phyloP scores from a whole-genome alignment of 1,140 invertebrate species.

The Caerostris darwini region DNA sequence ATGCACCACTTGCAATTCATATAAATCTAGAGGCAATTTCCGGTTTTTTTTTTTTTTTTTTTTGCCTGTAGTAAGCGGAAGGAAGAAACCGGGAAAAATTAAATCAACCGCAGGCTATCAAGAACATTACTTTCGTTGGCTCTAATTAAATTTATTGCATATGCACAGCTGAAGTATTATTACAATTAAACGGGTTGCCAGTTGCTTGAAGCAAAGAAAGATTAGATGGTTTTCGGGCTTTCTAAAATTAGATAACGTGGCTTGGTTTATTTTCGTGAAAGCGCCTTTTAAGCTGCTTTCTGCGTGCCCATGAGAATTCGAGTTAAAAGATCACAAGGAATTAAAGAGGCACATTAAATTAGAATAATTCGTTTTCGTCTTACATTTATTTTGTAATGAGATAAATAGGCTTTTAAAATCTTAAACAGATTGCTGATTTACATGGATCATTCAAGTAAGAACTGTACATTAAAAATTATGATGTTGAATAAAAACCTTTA shows the following conservation, averaged over 20 bases:
- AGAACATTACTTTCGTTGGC: not conserved
- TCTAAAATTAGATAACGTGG: slow-evolving; percentile 31
- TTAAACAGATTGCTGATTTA: too few relatives aligned
- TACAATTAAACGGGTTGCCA: slow-evolving; percentile 33
- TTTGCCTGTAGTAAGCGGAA: not conserved
- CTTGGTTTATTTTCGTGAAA: not conserved
- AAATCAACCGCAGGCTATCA: slow-evolving; percentile 42
- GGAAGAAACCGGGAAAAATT: slow-evolving; percentile 33
- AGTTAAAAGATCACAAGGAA: not conserved
- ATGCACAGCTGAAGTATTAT: slow-evolving; percentile 34
- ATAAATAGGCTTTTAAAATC: too few relatives aligned
- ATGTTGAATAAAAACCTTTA: too few relatives aligned
- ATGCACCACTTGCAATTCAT: slow-evolving; percentile 38
- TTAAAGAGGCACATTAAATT: not conserved
- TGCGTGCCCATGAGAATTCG: not conserved
- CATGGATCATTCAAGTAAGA: too few relatives aligned
- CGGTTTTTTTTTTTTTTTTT: slow-evolving; percentile 24
- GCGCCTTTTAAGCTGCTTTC: not conserved
- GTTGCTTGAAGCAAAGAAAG: slow-evolving; percentile 31
- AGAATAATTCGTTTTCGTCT: not conserved
- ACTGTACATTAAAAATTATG: too few relatives aligned
- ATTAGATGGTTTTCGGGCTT: not conserved
- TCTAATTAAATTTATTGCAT: slow-evolving; percentile 67
- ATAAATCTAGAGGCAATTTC: slow-evolving; percentile 59
- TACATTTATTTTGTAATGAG: not conserved